Base-by-base conservation (phyloP, 2,113 vertebrate species). In the Cnemophilus loriae region DNA sequence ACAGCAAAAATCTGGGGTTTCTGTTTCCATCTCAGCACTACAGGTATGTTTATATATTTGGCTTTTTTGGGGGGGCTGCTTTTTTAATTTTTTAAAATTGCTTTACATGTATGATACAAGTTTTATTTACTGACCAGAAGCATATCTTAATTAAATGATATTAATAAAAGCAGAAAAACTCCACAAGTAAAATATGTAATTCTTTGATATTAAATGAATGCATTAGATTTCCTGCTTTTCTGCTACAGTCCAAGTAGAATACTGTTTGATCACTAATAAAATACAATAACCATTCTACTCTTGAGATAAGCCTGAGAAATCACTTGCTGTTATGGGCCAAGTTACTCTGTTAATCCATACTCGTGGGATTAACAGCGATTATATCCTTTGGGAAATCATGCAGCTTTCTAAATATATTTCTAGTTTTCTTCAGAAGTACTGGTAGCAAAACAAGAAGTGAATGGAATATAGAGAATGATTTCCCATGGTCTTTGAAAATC, bases 401-500 rank as follows among this genome's bases (percentile, higher is more conserved):
- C 69, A 32, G 41, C 28, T 39, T 84, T 87, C 95, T 93, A 81
- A 90, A 93, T 95, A 84, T 78, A 94, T 95, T 96, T 92, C 93
- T 94, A 83, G 50, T 93, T 97, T 90, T 97, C 97, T 97, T 96
- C 92, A 91, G 87, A 97, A 96, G 91, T 88, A 68, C 83, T 83
- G 52, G 79, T 83, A 94, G 90, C 86, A 95, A 96, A 97, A 93
- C 90, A 89, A 95, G 90, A 92, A 96, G 59, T 59, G 77, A 97
- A 95, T 57, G 5, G 82, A 95, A 95, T 91, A 61, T 71, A 75
- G 35, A 59, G 77, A 92, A 41, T 97, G 96, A 98, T 97, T 98
- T 98, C 97, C 97, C 97, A 97, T 90, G 97, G 89, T 95, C 95
- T 96, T 96, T 97, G 96, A 90, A 95, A 96, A 96, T 95, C 84